Evolutionary conservation across 2,797 vertebrate genomes (phyloP).

Genomic region (Brotula barbata): DNA sequence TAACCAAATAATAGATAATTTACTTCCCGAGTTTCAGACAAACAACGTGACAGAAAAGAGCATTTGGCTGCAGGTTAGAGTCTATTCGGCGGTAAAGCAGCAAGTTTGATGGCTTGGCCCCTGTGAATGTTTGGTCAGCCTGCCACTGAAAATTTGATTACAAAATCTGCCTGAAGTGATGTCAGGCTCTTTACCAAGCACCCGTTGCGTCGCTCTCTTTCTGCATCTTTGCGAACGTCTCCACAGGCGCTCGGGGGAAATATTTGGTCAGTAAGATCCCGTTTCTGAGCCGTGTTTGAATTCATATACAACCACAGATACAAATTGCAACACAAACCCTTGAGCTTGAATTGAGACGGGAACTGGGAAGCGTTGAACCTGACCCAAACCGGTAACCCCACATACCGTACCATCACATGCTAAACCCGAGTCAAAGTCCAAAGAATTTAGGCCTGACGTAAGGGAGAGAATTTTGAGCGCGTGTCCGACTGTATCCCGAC

Average conservation of each 20-base stretch:
- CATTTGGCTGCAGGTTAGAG: conserved; percentile 47
- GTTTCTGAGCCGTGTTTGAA: conserved; percentile 39
- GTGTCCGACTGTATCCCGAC: too few relatives aligned
- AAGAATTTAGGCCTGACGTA: too few relatives aligned
- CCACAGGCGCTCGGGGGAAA: conserved; percentile 61
- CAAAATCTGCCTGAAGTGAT: conserved; percentile 61
- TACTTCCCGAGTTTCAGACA: conserved; percentile 69
- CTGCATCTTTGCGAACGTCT: conserved; percentile 51
- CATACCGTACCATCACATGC: too few relatives aligned
- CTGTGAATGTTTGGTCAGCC: conserved; percentile 54
- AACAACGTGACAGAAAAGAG: conserved; percentile 55
- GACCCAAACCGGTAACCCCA: too few relatives aligned
- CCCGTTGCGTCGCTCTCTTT: conserved; percentile 47
- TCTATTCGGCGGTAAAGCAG: conserved; percentile 56
- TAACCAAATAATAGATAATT: conserved; percentile 80
- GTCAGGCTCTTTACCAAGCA: conserved; percentile 66
- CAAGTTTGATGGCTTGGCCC: conserved; percentile 51
- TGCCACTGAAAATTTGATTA: conserved; percentile 57
- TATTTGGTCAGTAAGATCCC: conserved; percentile 47
- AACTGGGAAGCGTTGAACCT: too few relatives aligned
- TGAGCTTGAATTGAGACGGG: too few relatives aligned
- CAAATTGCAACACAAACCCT: conserved; percentile 6
- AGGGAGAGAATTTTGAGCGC: too few relatives aligned
- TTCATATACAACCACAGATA: conserved; percentile 23
- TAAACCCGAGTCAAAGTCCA: too few relatives aligned